Percentiles rank a stretch among this genome's conserved stretches.
Evolutionary conservation across 2,888 invertebrate genomes (phyloP).

Genomic region (Latrodectus hesperus): DNA sequence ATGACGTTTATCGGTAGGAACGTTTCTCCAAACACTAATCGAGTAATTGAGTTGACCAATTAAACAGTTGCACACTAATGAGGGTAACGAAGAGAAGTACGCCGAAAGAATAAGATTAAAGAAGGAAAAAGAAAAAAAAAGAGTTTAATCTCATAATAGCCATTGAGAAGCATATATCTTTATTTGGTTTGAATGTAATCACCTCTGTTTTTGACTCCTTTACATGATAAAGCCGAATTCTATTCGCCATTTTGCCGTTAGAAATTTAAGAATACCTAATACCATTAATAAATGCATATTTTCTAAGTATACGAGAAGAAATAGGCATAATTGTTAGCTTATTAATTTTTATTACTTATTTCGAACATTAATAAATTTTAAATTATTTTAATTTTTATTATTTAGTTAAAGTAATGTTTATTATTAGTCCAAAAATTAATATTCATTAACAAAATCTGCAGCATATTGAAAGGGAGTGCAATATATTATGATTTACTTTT

Average conservation of each 20-base stretch:
- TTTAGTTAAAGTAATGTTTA: too few relatives aligned
- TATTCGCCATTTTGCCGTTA: neutral
- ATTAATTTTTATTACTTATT: too few relatives aligned
- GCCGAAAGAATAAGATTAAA: slow-evolving; percentile 24
- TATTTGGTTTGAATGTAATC: slow-evolving; percentile 37
- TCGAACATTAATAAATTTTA: too few relatives aligned
- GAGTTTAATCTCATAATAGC: slow-evolving; percentile 44
- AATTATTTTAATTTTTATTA: too few relatives aligned
- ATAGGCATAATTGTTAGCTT: too few relatives aligned
- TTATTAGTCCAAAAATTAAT: too few relatives aligned
- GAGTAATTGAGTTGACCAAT: slow-evolving; percentile 57
- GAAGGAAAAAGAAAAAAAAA: slow-evolving; percentile 14
- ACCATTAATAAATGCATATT: too few relatives aligned
- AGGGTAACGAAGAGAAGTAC: slow-evolving; percentile 31
- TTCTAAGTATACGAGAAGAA: too few relatives aligned
- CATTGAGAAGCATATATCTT: slow-evolving; percentile 37
- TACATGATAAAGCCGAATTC: slow-evolving; percentile 16
- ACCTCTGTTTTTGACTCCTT: slow-evolving; percentile 17
- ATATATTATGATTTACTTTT: too few relatives aligned
- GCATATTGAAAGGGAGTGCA: too few relatives aligned
- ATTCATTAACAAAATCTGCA: too few relatives aligned
- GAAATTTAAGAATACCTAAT: too few relatives aligned
- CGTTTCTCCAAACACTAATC: slow-evolving; percentile 51
- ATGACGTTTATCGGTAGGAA: slow-evolving; percentile 9
- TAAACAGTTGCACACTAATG: slow-evolving; percentile 40